phyloP scores from a whole-genome alignment of 1,140 invertebrate genomes.

The Dryas iulia region DNA sequence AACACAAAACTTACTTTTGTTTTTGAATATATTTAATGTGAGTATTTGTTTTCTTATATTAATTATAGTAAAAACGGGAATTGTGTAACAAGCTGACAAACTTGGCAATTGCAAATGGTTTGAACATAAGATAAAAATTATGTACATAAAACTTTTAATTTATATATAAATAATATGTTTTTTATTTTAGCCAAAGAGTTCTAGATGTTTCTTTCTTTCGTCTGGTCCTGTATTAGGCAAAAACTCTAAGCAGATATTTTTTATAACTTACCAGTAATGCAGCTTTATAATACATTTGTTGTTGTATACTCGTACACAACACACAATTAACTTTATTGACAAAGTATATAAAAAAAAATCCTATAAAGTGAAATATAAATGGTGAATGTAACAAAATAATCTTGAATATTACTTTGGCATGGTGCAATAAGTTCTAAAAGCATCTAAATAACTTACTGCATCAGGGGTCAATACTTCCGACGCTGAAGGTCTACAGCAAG shows the following conservation, averaged over 20 bases:
- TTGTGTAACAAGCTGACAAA: no score
- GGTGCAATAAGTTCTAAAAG: background rate
- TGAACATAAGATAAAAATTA: no score
- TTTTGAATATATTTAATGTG: no score
- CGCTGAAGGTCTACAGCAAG: conserved; percentile 74
- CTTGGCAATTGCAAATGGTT: no score
- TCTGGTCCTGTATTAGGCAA: no score
- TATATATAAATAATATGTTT: no score
- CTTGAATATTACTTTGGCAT: background rate
- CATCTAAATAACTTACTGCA: conserved; percentile 58
- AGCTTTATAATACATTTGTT: background rate
- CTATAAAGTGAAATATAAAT: background rate
- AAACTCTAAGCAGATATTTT: background rate
- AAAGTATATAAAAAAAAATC: background rate
- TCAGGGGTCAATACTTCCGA: conserved; percentile 70
- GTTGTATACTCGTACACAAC: background rate
- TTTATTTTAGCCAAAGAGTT: no score
- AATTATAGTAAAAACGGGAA: no score
- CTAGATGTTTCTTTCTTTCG: background rate
- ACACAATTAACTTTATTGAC: background rate
- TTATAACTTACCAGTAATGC: background rate
- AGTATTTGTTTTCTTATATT: no score
- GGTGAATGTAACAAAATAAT: no score
- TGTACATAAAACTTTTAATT: no score
- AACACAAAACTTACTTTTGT: no score